Percentiles rank a stretch among this genome's conserved stretches.
phyloP scores from a whole-genome alignment of 1,140 invertebrate genomes.

The Nilaparvata lugens region DNA sequence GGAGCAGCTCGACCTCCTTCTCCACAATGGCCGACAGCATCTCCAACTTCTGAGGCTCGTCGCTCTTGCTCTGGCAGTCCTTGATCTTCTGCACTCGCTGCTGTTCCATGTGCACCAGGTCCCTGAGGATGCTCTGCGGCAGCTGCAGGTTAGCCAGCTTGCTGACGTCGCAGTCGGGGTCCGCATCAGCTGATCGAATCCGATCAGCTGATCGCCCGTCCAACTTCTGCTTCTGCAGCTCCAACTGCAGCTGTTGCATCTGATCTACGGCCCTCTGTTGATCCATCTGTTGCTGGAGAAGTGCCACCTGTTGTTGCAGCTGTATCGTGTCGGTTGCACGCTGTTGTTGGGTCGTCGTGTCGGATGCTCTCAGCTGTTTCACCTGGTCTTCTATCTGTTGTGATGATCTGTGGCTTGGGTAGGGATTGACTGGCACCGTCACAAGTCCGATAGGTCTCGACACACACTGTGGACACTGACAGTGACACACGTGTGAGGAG shows the following conservation, averaged over 20 bases:
- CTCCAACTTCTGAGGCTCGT: background rate
- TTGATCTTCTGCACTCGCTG: background rate
- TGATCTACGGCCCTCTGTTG: background rate
- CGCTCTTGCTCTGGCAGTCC: background rate
- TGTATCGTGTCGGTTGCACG: background rate
- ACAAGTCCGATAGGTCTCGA: too few species aligned
- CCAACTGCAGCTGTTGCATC: background rate
- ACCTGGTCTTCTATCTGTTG: too few species aligned
- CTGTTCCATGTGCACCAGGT: background rate
- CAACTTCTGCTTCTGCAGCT: background rate
- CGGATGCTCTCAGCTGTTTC: too few species aligned
- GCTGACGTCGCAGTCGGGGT: background rate
- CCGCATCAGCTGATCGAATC: background rate
- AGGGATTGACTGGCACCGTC: too few species aligned
- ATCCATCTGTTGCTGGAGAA: background rate
- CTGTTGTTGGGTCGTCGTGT: background rate
- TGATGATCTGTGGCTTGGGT: too few species aligned
- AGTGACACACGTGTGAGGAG: too few species aligned
- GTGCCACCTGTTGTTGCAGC: background rate
- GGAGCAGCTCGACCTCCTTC: too few species aligned
- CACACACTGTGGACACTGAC: too few species aligned
- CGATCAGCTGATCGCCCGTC: background rate
- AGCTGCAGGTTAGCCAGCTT: too few species aligned
- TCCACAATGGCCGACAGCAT: background rate
- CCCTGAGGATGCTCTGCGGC: background rate